Conservation (phyloP, 2,888 invertebrate species). For the Ennomos erosarius region DNA sequence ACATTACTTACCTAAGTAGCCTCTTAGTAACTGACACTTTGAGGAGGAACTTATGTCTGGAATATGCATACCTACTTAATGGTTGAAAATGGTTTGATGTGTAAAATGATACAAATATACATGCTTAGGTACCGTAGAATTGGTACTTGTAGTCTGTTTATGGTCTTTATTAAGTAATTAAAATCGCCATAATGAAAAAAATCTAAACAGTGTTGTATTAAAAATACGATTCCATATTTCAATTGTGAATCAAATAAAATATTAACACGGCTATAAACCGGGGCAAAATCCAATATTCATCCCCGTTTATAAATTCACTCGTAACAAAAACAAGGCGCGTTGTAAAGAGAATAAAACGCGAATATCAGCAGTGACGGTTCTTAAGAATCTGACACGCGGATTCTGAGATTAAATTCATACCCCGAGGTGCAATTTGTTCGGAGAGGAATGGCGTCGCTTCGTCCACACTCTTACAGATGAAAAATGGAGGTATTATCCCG, state of each 20-base stretch:
- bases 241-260: slow-evolving; percentile 28
- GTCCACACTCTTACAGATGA: slow-evolving; percentile 73
- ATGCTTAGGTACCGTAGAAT: too few relatives aligned
- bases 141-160: too few relatives aligned
- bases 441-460: slow-evolving; percentile 67
- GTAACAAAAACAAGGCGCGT: slow-evolving; percentile 53
- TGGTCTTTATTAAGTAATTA: too few relatives aligned
- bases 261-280: slow-evolving; percentile 32
- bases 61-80: too few relatives aligned
- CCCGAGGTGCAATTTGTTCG: slow-evolving; percentile 78
- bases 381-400: slow-evolving; percentile 76
- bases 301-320: slow-evolving; percentile 42
- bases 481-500: slow-evolving; percentile 78
- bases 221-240: slow-evolving; percentile 19
- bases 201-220: not conserved
- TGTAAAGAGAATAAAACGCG: slow-evolving; percentile 55
- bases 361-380: slow-evolving; percentile 67
- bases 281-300: slow-evolving; percentile 31
- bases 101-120: too few relatives aligned
- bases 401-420: slow-evolving; percentile 83
- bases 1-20: slow-evolving; percentile 7
- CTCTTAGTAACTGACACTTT: slow-evolving; percentile 9
- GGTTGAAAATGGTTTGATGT: too few relatives aligned
- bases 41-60: not conserved
- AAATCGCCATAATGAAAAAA: not conserved